Percentiles rank a stretch among this genome's conserved stretches.
Evolutionary conservation across 2,113 vertebrate genomes (phyloP).

Genomic region (Podiceps cristatus): DNA sequence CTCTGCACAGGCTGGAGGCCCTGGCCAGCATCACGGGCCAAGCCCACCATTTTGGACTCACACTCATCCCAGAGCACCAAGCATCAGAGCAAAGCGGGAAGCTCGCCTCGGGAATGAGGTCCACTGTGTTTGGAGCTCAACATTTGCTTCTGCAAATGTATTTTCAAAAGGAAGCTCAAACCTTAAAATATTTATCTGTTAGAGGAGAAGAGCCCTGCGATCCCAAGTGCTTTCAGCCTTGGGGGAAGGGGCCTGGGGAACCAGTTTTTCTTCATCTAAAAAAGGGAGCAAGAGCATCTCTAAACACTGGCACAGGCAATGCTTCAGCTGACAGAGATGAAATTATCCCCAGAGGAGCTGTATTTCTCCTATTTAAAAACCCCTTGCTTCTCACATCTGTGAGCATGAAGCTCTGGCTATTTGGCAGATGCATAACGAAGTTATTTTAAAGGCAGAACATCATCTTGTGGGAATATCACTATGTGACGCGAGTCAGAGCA

Average conservation of each 20-base stretch:
- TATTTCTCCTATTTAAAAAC: not conserved
- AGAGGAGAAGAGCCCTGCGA: not conserved
- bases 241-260: not conserved
- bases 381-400: not conserved
- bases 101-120: not conserved
- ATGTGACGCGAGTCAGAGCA: accelerated
- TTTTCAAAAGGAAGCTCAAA: not conserved
- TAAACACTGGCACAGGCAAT: not conserved
- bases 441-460: not conserved
- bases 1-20: not conserved
- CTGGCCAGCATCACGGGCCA: accelerated
- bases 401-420: not conserved
- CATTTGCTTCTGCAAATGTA: not conserved
- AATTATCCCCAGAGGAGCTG: not conserved
- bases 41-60: not conserved
- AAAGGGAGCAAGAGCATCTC: not conserved
- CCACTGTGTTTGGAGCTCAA: not conserved
- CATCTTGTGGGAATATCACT: not conserved
- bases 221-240: not conserved
- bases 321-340: not conserved
- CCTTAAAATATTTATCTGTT: not conserved
- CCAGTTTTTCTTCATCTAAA: not conserved
- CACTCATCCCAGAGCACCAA: not conserved
- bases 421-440: not conserved
- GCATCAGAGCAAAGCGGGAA: accelerated